Conservation (phyloP, 2,797 vertebrate genomes). For the Aulostomus chinensis region DNA sequence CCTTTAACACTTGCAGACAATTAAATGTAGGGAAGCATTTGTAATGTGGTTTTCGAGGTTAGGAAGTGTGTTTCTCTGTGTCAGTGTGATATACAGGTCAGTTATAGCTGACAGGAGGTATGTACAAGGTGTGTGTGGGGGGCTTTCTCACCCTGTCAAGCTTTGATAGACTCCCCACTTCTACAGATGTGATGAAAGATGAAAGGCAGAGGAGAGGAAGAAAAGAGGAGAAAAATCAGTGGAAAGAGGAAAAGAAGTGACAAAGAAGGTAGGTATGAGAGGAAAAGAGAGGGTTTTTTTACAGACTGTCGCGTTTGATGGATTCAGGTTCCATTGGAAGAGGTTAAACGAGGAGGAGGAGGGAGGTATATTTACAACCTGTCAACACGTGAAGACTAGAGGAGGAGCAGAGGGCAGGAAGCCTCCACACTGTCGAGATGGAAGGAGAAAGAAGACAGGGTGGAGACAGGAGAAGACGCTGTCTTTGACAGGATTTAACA, state of each 20-base stretch:
- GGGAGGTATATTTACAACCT: slow-evolving; percentile 9
- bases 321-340: slow-evolving; percentile 18
- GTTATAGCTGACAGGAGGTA: no score
- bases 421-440: slow-evolving; percentile 23
- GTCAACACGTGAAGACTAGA: slow-evolving; percentile 13
- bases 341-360: slow-evolving; percentile 4
- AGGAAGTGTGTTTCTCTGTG: no score
- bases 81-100: no score
- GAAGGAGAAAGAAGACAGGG: slow-evolving; percentile 6
- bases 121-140: no score
- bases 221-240: background rate
- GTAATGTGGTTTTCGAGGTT: no score
- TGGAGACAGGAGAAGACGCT: slow-evolving; percentile 3
- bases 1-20: no score
- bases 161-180: slow-evolving; percentile 27
- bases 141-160: slow-evolving; percentile 47
- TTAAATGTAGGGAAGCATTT: no score
- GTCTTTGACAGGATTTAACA: slow-evolving; percentile 27
- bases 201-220: background rate
- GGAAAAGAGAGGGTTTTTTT: slow-evolving; percentile 2
- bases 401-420: slow-evolving; percentile 7
- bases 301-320: slow-evolving; percentile 32
- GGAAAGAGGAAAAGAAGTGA: no score
- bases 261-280: no score
- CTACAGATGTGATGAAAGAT: slow-evolving; percentile 20